These are phyloP conservation scores for Microtus obscurus DNA, from an alignment of 2,797 vertebrate species.

Conservation along the genomic window DNA sequence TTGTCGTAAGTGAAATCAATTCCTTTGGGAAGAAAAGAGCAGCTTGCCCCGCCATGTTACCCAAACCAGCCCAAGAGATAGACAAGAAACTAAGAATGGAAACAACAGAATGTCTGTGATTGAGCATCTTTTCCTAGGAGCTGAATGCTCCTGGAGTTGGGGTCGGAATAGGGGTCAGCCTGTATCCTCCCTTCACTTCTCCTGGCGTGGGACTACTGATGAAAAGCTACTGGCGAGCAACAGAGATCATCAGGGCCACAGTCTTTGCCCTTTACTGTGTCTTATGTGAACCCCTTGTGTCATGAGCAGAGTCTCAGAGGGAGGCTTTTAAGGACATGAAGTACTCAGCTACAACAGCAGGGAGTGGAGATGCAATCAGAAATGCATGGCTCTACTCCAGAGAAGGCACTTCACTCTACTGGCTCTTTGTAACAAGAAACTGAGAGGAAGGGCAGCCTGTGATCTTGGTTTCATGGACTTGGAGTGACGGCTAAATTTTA, in stretches of 20 bases:
- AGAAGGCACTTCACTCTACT: neutral
- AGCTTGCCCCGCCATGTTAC: neutral
- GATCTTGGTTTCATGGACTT: neutral
- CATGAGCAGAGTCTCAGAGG: neutral
- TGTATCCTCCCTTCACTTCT: neutral
- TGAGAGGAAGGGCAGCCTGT: neutral
- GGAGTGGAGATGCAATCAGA: no score
- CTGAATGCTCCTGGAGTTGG: neutral
- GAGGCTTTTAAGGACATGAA: neutral
- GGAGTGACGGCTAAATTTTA: neutral
- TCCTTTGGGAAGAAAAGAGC: neutral
- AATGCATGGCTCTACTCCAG: neutral
- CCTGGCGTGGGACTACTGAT: neutral
- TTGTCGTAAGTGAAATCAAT: neutral
- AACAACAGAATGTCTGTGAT: neutral
- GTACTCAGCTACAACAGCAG: neutral
- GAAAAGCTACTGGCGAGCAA: neutral
- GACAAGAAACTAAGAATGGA: neutral
- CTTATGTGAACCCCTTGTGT: neutral
- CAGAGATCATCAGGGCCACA: neutral
- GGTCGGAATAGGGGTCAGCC: fast-evolving
- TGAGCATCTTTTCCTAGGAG: neutral
- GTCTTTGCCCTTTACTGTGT: neutral
- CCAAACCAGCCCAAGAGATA: neutral
- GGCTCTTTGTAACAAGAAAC: neutral